Conservation (phyloP, 2,888 invertebrate species). For the Entomobrya multifasciata region DNA sequence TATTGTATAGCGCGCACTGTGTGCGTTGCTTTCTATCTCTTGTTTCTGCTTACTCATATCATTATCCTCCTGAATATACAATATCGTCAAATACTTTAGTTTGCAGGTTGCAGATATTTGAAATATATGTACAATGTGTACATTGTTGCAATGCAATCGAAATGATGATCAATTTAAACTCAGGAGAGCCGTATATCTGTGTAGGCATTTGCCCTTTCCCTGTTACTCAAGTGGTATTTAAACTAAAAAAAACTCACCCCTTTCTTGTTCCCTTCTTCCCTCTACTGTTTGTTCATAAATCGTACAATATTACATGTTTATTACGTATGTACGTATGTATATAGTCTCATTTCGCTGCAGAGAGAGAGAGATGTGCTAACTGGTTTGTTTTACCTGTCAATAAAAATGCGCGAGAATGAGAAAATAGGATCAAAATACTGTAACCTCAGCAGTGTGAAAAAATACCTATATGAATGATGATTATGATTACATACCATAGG, state of each 20-base stretch:
- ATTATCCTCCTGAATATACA: too few relatives aligned
- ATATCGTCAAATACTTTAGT: too few relatives aligned
- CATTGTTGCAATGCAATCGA: too few relatives aligned
- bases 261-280: constrained; percentile 9
- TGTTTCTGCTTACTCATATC: constrained; percentile 31
- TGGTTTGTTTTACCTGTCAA: constrained; percentile 58
- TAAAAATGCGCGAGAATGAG: constrained; percentile 24
- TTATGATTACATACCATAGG: background rate
- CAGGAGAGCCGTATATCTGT: background rate
- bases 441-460: background rate
- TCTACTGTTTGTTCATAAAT: background rate
- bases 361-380: constrained; percentile 32
- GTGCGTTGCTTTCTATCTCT: background rate
- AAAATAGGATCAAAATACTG: background rate
- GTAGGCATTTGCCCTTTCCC: constrained; percentile 57
- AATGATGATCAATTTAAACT: background rate
- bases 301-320: background rate
- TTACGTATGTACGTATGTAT: background rate
- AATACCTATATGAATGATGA: background rate
- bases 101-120: too few relatives aligned
- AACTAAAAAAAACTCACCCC: constrained; percentile 12
- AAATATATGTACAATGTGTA: constrained; percentile 19
- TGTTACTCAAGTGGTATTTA: constrained; percentile 25
- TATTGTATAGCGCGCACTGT: background rate
- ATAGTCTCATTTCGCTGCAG: background rate